Evolutionary conservation across 2,888 invertebrate genomes (phyloP).

Genomic region (Abrostola triplasia): DNA sequence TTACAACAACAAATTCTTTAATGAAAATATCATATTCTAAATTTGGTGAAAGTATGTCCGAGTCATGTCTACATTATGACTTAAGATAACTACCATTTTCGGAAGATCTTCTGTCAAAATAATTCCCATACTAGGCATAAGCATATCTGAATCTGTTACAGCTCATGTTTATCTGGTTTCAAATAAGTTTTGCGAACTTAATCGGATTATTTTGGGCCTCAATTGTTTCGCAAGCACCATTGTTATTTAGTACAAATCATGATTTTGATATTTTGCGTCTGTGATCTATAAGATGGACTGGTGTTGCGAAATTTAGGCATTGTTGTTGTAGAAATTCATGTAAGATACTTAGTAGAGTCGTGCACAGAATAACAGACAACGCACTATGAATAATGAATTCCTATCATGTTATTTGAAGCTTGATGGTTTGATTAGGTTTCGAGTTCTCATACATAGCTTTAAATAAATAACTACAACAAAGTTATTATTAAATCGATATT

Average conservation of each 20-base stretch:
- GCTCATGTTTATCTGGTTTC: conserved; percentile 40
- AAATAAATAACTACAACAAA: no score
- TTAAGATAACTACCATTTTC: conserved; percentile 40
- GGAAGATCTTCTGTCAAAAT: conserved; percentile 41
- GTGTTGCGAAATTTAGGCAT: conserved; percentile 49
- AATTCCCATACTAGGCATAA: conserved; percentile 29
- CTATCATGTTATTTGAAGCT: conserved; percentile 14
- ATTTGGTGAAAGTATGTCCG: conserved; percentile 44
- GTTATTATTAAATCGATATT: no score
- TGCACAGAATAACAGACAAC: conserved; percentile 41
- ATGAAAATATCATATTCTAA: conserved; percentile 10
- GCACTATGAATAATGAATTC: conserved; percentile 33
- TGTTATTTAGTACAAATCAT: conserved; percentile 55
- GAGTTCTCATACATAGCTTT: no score
- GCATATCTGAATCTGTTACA: conserved; percentile 29
- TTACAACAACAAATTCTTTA: background rate
- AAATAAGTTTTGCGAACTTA: conserved; percentile 43
- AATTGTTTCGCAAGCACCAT: conserved; percentile 52
- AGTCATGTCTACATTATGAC: conserved; percentile 44
- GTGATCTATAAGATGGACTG: conserved; percentile 41
- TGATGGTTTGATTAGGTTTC: no score
- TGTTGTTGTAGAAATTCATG: conserved; percentile 38
- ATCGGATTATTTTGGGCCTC: conserved; percentile 49
- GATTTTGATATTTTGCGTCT: conserved; percentile 55
- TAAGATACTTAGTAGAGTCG: conserved; percentile 40